Percentiles rank a stretch among this genome's conserved stretches.
phyloP scores from a whole-genome alignment of 2,113 vertebrate species.

The Perca fluviatilis region DNA sequence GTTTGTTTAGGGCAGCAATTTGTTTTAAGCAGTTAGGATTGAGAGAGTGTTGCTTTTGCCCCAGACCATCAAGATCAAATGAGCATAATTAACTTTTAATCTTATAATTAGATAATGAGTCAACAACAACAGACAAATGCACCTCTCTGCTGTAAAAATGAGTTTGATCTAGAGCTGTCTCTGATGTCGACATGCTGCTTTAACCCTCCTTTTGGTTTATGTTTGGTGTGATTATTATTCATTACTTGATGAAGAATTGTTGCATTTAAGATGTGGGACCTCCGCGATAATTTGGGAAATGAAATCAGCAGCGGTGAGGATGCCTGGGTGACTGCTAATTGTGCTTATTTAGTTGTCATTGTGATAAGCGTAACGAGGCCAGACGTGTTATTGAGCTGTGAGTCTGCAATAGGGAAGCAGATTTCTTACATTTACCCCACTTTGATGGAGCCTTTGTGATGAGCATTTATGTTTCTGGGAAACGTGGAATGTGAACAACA shows the following conservation, averaged over 20 bases:
- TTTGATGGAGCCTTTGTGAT: constrained; percentile 21
- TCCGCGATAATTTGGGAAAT: constrained; percentile 60
- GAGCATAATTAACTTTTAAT: constrained; percentile 34
- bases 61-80: constrained; percentile 37
- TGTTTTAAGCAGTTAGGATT: constrained; percentile 42
- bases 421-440: constrained; percentile 31
- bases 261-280: constrained; percentile 41
- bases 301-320: constrained; percentile 57
- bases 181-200: constrained; percentile 40
- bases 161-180: constrained; percentile 51
- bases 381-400: constrained; percentile 82
- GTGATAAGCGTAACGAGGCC: constrained; percentile 79
- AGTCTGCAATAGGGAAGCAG: constrained; percentile 52
- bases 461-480: not conserved
- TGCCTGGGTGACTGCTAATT: constrained; percentile 79
- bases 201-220: constrained; percentile 39
- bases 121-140: constrained; percentile 14
- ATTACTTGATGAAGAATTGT: constrained; percentile 49
- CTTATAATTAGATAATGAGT: constrained; percentile 23
- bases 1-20: constrained; percentile 28
- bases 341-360: constrained; percentile 84
- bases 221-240: not conserved
- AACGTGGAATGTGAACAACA: not conserved
- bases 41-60: constrained; percentile 28
- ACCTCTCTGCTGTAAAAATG: constrained; percentile 14